Conservation (phyloP, 2,888 invertebrate species). For the Plebejus argus region DNA sequence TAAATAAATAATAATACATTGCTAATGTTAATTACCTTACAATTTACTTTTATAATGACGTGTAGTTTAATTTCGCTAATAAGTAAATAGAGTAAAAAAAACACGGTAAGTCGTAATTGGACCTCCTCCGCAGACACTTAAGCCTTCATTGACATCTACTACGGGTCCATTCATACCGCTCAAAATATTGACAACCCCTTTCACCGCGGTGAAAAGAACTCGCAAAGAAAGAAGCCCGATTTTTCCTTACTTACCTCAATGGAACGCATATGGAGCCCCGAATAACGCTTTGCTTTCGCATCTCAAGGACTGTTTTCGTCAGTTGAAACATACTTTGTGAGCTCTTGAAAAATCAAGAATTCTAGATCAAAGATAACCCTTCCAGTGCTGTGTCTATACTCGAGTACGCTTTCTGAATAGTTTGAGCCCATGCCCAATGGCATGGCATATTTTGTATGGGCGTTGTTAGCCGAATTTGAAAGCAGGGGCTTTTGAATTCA, state of each 20-base stretch:
- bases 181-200: constrained; percentile 78
- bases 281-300: constrained; percentile 55
- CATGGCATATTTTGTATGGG: constrained; percentile 17
- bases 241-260: constrained; percentile 70
- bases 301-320: constrained; percentile 43
- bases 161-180: constrained; percentile 71
- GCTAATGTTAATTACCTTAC: background rate
- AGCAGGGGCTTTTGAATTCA: constrained; percentile 5
- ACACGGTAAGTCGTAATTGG: constrained; percentile 49
- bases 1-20: background rate
- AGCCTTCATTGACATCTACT: constrained; percentile 68
- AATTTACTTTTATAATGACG: background rate
- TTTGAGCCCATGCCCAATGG: constrained; percentile 23
- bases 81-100: background rate
- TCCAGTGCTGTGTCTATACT: constrained; percentile 27
- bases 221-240: constrained; percentile 69
- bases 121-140: constrained; percentile 57
- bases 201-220: constrained; percentile 69
- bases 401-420: constrained; percentile 19
- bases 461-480: constrained; percentile 17
- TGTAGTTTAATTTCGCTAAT: background rate
- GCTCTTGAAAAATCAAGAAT: constrained; percentile 49
- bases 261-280: constrained; percentile 62
- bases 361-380: constrained; percentile 47
- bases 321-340: constrained; percentile 53